These are phyloP conservation scores for Larimichthys polyactis DNA, from an alignment of 2,113 vertebrate species.

Conservation along the genomic window DNA sequence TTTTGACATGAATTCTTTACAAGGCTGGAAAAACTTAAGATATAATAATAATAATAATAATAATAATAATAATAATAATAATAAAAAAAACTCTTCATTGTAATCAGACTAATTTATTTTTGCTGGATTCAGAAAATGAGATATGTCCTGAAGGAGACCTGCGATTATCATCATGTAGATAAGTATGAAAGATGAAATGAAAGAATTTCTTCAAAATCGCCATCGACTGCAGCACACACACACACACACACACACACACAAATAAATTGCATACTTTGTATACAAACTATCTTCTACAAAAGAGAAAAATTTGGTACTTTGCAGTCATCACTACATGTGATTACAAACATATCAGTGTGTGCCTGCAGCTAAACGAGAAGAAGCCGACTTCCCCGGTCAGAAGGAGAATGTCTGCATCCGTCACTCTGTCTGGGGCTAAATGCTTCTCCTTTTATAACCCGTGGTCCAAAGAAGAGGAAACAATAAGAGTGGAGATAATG, in stretches of 20 bases:
- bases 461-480: constrained; percentile 68
- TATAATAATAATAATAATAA: too few relatives aligned
- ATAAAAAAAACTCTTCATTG: neutral
- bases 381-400: constrained; percentile 6
- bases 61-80: too few relatives aligned
- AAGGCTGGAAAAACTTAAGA: neutral
- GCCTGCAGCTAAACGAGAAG: constrained; percentile 10
- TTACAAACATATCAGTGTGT: constrained; percentile 21
- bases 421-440: constrained; percentile 81
- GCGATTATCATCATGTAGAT: neutral
- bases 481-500: constrained; percentile 50
- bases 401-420: constrained; percentile 46
- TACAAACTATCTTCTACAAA: neutral
- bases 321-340: neutral
- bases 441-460: constrained; percentile 82
- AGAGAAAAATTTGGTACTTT: neutral
- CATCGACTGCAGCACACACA: neutral
- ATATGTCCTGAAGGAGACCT: neutral
- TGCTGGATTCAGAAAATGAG: neutral
- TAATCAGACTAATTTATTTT: neutral
- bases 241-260: neutral
- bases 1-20: neutral
- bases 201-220: neutral
- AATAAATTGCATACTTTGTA: neutral
- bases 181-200: neutral